Base-by-base conservation (phyloP, 1,140 invertebrate species). In the Panagrolaimus sp. region DNA sequence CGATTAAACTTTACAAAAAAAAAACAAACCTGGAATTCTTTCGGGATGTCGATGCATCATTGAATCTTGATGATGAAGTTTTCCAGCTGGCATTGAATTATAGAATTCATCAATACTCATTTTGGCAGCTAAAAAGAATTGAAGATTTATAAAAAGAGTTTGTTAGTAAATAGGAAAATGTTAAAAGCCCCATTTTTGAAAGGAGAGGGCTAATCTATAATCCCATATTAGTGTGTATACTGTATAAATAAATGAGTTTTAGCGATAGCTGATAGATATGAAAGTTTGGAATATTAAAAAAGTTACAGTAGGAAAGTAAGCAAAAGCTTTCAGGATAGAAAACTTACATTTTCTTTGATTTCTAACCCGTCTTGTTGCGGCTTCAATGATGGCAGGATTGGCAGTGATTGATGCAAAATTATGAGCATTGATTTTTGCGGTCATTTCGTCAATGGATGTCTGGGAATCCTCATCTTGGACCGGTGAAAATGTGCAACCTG, bases 41-140 rank as follows among this genome's bases (percentile, higher is more conserved):
- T 98, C 95, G 8, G 94, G 94, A 87, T 97, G 95, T 45, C 93
- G 92, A 76, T 88, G 28, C 88, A 81, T 26, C 62, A 71, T 32
- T 71, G 77, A 68, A 48, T 78, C 79, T 17, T 73, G 72, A 69
- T 81, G 76, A 21, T 74, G 79, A 21, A 80, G 71, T 21, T 82
- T 81, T 17, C 72, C 64, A 26, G 76, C 78, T 2, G 80, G 79
- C 15, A 70, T 72, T n/a, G 76, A 71, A 52, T 83, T 71, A 58
- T 83, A 83, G 70, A 83, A 83, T 65, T 83, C 81, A 47, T 81
- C 78, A 46, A 83, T 78, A 17, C 78, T 73, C 38, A 83, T 64
- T 63, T 82, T 82, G 17, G 81, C 82, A 26, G 83, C 82, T 83
- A 64, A 68, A 83, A 70, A 38, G 2, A 21, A 17, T 21, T 21